These are phyloP conservation scores for Catalaphyllia jardinei DNA, from an alignment of 64 coral and sea anemone species.

Conservation along the genomic window DNA sequence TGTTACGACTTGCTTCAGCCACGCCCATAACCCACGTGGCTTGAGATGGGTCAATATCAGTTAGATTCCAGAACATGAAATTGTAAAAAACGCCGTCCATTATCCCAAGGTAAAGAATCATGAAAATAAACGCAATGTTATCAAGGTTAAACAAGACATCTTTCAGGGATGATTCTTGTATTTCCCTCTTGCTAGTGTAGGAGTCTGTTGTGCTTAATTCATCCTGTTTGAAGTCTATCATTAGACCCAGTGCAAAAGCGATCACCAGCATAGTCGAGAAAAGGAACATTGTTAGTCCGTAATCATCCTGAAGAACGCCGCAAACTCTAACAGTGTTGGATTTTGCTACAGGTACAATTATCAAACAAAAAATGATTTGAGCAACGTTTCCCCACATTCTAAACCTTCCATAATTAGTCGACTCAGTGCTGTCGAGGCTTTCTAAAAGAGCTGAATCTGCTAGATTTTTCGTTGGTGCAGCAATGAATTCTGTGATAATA, in stretches of 20 bases:
- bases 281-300: neutral
- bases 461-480: slow-evolving; percentile 20
- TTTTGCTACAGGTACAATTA: too few species aligned
- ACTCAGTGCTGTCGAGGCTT: slow-evolving; percentile 15
- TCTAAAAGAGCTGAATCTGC: slow-evolving; percentile 34
- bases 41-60: too few species aligned
- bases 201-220: neutral
- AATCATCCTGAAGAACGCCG: too few species aligned
- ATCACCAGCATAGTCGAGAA: neutral
- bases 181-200: too few species aligned
- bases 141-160: slow-evolving; percentile 21
- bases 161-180: neutral
- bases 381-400: slow-evolving; percentile 47
- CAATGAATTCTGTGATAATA: slow-evolving; percentile 38
- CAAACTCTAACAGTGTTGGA: too few species aligned
- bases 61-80: too few species aligned
- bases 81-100: too few species aligned
- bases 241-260: neutral
- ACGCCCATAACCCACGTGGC: too few species aligned
- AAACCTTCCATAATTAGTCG: slow-evolving; percentile 18
- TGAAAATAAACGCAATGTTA: neutral
- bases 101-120: slow-evolving; percentile 22
- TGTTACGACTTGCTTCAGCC: neutral
- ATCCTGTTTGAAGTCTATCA: neutral
- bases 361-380: too few species aligned